Conservation (phyloP, 2,113 vertebrate species). For the Cynocephalus volans region DNA sequence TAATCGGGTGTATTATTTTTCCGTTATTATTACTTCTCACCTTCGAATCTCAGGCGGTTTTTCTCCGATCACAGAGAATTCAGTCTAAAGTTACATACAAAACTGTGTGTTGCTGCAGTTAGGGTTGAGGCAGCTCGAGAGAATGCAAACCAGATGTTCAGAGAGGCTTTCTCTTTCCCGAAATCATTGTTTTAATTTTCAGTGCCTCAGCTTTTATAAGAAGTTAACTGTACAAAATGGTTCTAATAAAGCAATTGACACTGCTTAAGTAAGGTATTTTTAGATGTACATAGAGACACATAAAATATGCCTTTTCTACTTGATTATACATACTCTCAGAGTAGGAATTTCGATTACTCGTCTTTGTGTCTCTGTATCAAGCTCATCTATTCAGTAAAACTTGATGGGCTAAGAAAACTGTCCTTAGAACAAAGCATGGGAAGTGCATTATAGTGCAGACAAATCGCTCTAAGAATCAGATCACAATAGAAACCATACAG, state of each 20-base stretch:
- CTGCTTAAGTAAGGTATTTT: neutral
- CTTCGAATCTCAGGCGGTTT: neutral
- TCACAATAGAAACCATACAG: neutral
- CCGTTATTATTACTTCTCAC: neutral
- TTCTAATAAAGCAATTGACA: neutral
- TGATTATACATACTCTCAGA: neutral
- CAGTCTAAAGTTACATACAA: neutral
- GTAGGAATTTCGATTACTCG: neutral
- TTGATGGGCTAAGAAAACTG: neutral
- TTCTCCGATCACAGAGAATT: neutral
- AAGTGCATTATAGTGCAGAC: neutral
- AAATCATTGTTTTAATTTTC: slow-evolving; percentile 55
- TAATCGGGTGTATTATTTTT: neutral
- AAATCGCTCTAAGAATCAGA: neutral
- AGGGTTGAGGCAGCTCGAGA: neutral
- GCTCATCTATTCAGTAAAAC: neutral
- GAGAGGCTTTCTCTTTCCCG: neutral
- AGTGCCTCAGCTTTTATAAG: neutral
- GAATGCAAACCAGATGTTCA: neutral
- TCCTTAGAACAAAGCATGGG: neutral
- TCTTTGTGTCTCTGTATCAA: slow-evolving; percentile 4
- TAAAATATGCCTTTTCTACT: neutral
- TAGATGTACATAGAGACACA: neutral
- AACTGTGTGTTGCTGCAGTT: neutral
- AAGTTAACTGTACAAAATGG: neutral